Conservation (phyloP, 2,888 invertebrate genomes). For the Zelleria hepariella region DNA sequence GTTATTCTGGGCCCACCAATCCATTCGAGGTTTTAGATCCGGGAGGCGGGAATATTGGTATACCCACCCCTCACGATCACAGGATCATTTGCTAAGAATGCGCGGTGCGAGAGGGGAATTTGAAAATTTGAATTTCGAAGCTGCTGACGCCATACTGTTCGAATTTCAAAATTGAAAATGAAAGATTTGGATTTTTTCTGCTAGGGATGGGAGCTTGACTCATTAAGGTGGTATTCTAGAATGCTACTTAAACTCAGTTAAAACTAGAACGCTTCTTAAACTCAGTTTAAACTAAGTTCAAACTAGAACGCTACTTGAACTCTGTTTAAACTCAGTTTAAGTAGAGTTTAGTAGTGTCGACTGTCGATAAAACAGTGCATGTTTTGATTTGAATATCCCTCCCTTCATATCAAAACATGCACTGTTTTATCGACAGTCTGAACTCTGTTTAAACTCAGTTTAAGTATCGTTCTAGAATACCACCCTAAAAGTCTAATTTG, state of each 20-base stretch:
- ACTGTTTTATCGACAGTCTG: too few relatives aligned
- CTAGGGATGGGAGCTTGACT: background rate
- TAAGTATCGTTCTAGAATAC: too few relatives aligned
- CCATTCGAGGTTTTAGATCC: conserved; percentile 37
- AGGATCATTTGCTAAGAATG: conserved; percentile 1
- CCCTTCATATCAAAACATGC: too few relatives aligned
- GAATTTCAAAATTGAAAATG: background rate
- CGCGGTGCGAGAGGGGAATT: background rate
- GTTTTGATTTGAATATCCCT: too few relatives aligned
- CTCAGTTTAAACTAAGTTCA: too few relatives aligned
- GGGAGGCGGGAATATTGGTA: conserved; percentile 37
- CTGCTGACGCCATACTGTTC: background rate
- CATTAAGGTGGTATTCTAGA: background rate
- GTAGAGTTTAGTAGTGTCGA: too few relatives aligned
- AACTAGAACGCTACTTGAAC: too few relatives aligned
- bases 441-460: too few relatives aligned
- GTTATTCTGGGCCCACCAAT: conserved; percentile 49
- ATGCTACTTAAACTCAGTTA: background rate
- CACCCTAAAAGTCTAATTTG: too few relatives aligned
- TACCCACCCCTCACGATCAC: conserved; percentile 20
- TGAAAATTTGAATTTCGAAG: conserved; percentile 2
- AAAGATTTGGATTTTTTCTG: background rate
- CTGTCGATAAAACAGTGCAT: too few relatives aligned
- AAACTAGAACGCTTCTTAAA: too few relatives aligned
- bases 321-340: too few relatives aligned